Base-by-base conservation (phyloP, 2,113 vertebrate species). In the Indicator indicator region DNA sequence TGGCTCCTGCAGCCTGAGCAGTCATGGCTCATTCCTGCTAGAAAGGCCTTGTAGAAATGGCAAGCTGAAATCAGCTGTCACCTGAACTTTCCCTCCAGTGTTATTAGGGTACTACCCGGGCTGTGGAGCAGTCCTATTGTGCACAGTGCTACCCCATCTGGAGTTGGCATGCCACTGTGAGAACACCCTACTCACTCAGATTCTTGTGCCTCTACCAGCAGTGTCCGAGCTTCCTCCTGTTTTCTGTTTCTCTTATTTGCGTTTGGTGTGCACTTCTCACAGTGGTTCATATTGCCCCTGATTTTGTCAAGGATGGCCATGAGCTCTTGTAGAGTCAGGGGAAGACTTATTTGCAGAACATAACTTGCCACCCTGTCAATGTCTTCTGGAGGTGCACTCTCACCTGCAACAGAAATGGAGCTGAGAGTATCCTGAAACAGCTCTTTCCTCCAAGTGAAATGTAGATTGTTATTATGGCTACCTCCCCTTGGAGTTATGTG, bases 331-430 rank as follows among this genome's bases (percentile, higher is more conserved):
- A 97, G 96, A 12, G 97, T 97, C 33, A 69, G 60, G 32, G 98
- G 97, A 70, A 99, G 86, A 62, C 97, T 96, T 95, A 99, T 98
- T 42, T 94, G 96, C 88, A 99, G 96, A 33, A 99, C 97, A 4
- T 72, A 91, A 77, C 92, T 97, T 40, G 98, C 98, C 90, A 99
- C 95, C 77, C 98, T 98, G 84, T 99, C 97, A 24, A 98, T 98
- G 90, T 99, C 98, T 85, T 98, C 98, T 33, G 97, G 97, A 86
- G 97, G 96, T 55, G 94, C 95, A 1, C 94, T 96, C 74, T 98
- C 98, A 92, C 98, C 99, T 99, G 95, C 94, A 90, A 60, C 40
- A 97, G 91, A 95, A 96, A 95, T 5, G 12, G 91, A 93, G 75
- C 26, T 42, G 16, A 68, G 10, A 44, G 60, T 30, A 69, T 60